Evolutionary conservation across 2,113 vertebrate species (phyloP).

Genomic region (Tachycineta bicolor): DNA sequence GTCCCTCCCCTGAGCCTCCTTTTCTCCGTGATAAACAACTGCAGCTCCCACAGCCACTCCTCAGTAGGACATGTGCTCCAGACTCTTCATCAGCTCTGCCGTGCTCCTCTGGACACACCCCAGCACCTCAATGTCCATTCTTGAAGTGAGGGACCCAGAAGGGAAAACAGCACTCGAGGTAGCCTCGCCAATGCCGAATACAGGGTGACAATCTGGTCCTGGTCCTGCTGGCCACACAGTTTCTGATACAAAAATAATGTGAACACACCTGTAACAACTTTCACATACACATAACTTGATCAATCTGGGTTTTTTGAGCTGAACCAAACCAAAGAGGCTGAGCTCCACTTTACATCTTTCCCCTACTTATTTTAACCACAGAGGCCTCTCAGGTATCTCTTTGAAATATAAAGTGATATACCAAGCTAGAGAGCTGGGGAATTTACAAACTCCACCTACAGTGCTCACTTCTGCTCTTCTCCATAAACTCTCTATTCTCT

Average conservation of each 20-base stretch:
- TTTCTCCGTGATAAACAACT: not conserved
- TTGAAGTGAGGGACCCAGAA: not conserved
- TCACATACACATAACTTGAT: not conserved
- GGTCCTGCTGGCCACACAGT: too few relatives aligned
- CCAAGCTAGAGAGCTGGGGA: not conserved
- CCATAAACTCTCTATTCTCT: not conserved
- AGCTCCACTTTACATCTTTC: not conserved
- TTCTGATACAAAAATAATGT: not conserved
- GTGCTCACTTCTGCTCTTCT: rapidly evolving
- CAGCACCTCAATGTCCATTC: not conserved
- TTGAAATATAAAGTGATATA: not conserved
- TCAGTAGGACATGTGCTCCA: not conserved
- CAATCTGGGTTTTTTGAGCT: not conserved
- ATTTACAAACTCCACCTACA: not conserved
- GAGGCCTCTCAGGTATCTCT: not conserved
- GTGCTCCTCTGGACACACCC: not conserved
- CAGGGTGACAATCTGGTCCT: not conserved
- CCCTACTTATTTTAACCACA: not conserved
- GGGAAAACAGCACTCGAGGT: not conserved
- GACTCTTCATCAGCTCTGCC: rapidly evolving
- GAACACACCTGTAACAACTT: not conserved
- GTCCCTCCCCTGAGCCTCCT: not conserved
- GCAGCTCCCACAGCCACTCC: not conserved
- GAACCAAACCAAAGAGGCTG: not conserved
- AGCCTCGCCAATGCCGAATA: not conserved